Conservation (phyloP, 2,797 vertebrate genomes). For the Alcedo quadribrachys region DNA sequence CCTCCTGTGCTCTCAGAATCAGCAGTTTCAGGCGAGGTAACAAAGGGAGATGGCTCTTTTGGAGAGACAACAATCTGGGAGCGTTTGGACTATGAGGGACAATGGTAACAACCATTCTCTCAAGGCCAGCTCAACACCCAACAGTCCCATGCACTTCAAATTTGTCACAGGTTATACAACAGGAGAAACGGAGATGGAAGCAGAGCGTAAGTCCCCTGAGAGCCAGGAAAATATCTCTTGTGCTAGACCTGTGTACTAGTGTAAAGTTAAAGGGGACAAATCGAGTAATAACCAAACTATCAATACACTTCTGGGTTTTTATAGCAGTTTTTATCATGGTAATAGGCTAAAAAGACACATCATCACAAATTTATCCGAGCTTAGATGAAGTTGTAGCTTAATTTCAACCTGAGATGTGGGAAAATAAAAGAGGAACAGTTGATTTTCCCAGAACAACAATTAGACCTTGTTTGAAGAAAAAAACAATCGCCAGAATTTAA, state of each 20-base stretch:
- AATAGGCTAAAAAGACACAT: not conserved
- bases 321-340: not conserved
- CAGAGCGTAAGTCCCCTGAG: not conserved
- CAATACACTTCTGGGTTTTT: not conserved
- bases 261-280: not conserved
- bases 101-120: not conserved
- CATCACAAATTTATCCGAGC: not conserved
- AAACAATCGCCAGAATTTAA: not conserved
- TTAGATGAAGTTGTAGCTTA: not conserved
- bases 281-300: not conserved
- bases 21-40: not conserved
- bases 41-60: not conserved
- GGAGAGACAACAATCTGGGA: not conserved
- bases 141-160: not conserved
- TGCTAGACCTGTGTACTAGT: not conserved
- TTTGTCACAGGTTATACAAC: not conserved
- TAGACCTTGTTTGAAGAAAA: not conserved
- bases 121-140: not conserved
- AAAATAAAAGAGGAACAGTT: constrained; percentile 16
- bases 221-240: not conserved
- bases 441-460: constrained; percentile 22
- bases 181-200: not conserved
- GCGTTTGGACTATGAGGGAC: not conserved
- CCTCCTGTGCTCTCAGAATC: not conserved
- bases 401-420: not conserved